These are phyloP conservation scores for Carlito syrichta DNA, from an alignment of 2,113 vertebrate species.

Conservation along the genomic window DNA sequence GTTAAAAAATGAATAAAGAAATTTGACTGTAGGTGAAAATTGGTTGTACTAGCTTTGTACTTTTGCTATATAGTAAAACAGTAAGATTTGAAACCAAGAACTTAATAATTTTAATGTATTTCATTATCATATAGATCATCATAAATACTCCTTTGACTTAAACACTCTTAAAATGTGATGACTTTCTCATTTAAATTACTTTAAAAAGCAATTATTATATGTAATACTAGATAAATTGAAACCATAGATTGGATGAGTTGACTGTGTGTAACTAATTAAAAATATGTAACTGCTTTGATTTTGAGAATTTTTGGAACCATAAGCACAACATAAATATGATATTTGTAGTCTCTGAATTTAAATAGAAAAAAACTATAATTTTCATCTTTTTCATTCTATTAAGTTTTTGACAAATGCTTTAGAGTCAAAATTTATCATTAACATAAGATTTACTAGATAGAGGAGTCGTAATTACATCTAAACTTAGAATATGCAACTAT, in stretches of 20 bases:
- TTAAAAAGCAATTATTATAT: conserved; percentile 28
- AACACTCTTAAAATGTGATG: conserved; percentile 1
- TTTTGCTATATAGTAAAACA: not conserved
- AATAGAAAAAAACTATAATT: not conserved
- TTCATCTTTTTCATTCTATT: not conserved
- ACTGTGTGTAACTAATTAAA: not conserved
- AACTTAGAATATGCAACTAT: conserved; percentile 39
- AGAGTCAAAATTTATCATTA: conserved; percentile 12
- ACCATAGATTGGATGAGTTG: not conserved
- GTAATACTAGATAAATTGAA: not conserved
- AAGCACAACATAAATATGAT: not conserved
- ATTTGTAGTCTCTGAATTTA: not conserved
- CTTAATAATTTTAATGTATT: not conserved
- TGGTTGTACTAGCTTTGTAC: not conserved
- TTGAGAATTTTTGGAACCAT: not conserved
- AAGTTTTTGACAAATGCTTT: conserved; percentile 1
- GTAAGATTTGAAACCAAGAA: not conserved
- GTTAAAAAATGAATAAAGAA: not conserved
- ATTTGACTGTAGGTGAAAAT: not conserved
- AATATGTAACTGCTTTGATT: not conserved
- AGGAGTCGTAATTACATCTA: conserved; percentile 16
- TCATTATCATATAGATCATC: not conserved
- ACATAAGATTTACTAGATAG: conserved; percentile 8
- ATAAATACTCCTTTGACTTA: not conserved
- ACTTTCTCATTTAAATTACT: conserved; percentile 4